A percentile compares a stretch with the other conserved stretches of the same genome.
These are phyloP conservation scores for Cyprinodon brontotheroides DNA, from an alignment of 2,113 vertebrate species.

Conservation along the genomic window DNA sequence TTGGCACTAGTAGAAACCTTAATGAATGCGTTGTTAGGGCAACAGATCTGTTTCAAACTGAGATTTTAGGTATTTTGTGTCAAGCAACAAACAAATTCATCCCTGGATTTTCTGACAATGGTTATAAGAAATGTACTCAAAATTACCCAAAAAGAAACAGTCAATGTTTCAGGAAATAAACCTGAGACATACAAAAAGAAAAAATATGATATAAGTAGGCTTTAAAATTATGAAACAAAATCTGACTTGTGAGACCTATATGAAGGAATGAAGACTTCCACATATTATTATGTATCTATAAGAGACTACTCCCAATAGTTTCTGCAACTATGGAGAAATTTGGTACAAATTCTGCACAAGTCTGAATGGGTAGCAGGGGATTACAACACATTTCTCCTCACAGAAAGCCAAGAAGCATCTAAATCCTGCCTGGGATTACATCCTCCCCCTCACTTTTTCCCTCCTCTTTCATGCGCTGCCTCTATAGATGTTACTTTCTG, in stretches of 20 bases:
- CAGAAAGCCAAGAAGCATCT: constrained; percentile 63
- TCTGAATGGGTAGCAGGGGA: constrained; percentile 72
- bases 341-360: constrained; percentile 63
- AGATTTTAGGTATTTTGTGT: neutral
- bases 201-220: neutral
- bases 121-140: neutral
- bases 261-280: neutral
- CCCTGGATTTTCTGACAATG: neutral
- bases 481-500: constrained; percentile 24
- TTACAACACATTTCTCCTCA: constrained; percentile 63
- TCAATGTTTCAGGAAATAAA: neutral
- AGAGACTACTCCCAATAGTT: constrained; percentile 38
- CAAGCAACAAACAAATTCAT: neutral
- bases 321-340: constrained; percentile 52
- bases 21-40: no score
- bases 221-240: neutral
- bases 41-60: no score
- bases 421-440: constrained; percentile 74
- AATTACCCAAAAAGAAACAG: neutral
- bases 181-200: neutral
- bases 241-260: neutral
- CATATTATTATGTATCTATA: constrained; percentile 2
- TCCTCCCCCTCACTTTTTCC: constrained; percentile 46
- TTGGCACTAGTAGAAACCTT: no score
- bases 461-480: constrained; percentile 18